phyloP scores from a whole-genome alignment of 1,140 invertebrate species.

The Nylanderia fulva region DNA sequence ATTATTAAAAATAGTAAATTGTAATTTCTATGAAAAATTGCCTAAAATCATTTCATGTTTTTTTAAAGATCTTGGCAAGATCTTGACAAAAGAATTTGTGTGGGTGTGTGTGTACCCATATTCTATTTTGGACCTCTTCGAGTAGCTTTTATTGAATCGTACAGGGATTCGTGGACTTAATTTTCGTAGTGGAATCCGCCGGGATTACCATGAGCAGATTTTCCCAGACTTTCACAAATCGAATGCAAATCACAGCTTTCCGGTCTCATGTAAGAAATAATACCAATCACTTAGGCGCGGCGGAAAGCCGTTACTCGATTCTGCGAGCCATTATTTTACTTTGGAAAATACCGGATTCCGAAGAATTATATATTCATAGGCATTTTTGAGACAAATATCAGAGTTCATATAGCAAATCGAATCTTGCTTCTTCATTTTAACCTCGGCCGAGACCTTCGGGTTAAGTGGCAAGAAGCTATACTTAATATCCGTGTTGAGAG shows the following conservation, averaged over 20 bases:
- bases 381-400: conserved; percentile 42
- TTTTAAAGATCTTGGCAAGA: not conserved
- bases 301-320: conserved; percentile 45
- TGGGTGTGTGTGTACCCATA: not conserved
- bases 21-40: not conserved
- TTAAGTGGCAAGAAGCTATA: conserved; percentile 8
- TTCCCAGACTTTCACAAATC: conserved; percentile 55
- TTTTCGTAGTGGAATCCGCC: conserved; percentile 33
- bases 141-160: not conserved
- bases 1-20: no score
- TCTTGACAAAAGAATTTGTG: not conserved
- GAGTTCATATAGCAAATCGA: conserved; percentile 30
- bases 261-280: conserved; percentile 51
- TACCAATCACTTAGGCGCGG: conserved; percentile 37
- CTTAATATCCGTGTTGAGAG: conserved; percentile 32
- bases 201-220: conserved; percentile 36
- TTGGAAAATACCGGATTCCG: conserved; percentile 36
- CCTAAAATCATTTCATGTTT: not conserved
- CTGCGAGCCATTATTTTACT: conserved; percentile 44
- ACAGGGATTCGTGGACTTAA: conserved; percentile 37
- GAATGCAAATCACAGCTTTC: conserved; percentile 52
- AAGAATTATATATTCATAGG: conserved; percentile 40
- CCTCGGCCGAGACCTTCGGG: conserved; percentile 10
- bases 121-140: no score
- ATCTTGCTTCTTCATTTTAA: conserved; percentile 6